phyloP scores from a whole-genome alignment of 2,888 invertebrate species.

The Amphipoea oculea region DNA sequence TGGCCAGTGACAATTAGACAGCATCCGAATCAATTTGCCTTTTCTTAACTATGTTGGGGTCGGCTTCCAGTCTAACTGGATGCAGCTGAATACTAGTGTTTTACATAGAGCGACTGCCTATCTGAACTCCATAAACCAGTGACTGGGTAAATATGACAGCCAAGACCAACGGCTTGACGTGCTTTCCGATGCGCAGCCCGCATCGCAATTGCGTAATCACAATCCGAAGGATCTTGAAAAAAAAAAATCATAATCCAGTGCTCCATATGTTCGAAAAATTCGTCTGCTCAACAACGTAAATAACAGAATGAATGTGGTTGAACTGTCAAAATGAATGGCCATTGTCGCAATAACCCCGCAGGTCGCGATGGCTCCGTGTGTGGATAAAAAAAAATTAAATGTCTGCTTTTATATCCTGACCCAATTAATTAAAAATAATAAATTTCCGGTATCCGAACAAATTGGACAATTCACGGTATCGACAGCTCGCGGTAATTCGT shows the following conservation, averaged over 20 bases:
- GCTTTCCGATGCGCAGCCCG: too few relatives aligned
- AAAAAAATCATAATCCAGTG: too few relatives aligned
- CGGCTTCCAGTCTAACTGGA: too few relatives aligned
- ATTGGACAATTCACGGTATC: constrained; percentile 39
- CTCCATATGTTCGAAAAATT: too few relatives aligned
- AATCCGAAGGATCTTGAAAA: background rate
- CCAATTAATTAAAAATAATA: constrained; percentile 30
- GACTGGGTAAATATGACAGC: too few relatives aligned
- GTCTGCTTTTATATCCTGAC: constrained; percentile 4
- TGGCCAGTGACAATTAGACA: background rate
- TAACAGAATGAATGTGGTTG: background rate
- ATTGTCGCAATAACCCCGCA: background rate
- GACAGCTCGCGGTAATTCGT: constrained; percentile 22
- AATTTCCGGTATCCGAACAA: constrained; percentile 18
- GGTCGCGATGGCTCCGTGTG: too few relatives aligned
- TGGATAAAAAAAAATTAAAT: background rate
- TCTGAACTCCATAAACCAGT: too few relatives aligned
- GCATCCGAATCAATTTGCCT: background rate
- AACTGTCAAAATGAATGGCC: background rate
- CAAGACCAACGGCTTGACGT: too few relatives aligned
- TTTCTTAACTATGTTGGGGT: too few relatives aligned
- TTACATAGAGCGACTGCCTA: too few relatives aligned
- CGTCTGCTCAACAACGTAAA: background rate
- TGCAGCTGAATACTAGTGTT: too few relatives aligned
- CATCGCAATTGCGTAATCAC: too few relatives aligned